Base-by-base conservation (phyloP, 2,797 vertebrate species). In the Coregonus sp. region DNA sequence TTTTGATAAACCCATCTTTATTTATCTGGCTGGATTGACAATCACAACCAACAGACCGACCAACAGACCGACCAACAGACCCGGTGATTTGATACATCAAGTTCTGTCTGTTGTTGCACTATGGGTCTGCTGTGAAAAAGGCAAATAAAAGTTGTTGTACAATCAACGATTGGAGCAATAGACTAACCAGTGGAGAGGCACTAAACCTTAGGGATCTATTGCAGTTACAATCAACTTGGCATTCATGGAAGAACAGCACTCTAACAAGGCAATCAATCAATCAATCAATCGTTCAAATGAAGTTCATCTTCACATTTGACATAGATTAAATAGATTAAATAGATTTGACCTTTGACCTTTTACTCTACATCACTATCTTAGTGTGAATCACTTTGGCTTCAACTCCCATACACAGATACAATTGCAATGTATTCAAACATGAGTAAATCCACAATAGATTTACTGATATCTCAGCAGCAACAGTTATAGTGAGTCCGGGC, bases 11-110 rank as follows among this genome's bases (percentile, higher is more conserved):
- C 59, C 11, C 73, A 78, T 47, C 40, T 76, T 29, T 77, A 79
- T 84, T 31, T 78, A 78, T 84, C 80, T 79, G 84, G 86, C 84
- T 86, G 83, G 82, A 81, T 81, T 82, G 91, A 92, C 92, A 92
- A 93, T 93, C 92, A 81, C 78, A 82, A 75, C 54, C 16, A 54
- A 51, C 66, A 37, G 37, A 37, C 35, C 3, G 33, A 33, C 33
- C 33, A 33, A 37, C 37, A 31, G 35, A 35, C 35, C 37, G 37
- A 54, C 31, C 15, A 7, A 40, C 37, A 40, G 40, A 47, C 40
- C 40, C 2, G 9, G 9, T 47, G 40, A 47, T n/a, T 7, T 20
- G 33, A 59, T 31, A 47, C 29, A 70, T 63, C 52, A 61, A 20
- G 47, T 52, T 85, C 87, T 73, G 35, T 25, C 40, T 47, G 40